Conservation (phyloP, 2,797 vertebrate genomes). For the Distichodus sexfasciatus region DNA sequence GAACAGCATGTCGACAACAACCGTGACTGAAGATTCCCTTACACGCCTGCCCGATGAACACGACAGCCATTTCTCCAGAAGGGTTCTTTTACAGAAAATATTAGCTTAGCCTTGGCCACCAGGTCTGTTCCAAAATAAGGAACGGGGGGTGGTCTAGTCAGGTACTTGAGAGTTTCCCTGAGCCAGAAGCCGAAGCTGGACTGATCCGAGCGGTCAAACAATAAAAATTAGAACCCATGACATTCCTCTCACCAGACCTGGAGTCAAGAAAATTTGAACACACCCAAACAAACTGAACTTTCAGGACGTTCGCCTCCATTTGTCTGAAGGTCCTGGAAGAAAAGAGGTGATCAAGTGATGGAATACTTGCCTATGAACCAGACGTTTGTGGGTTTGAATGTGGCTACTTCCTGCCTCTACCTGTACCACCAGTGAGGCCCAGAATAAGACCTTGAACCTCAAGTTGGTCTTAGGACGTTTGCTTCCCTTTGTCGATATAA, state of each 20-base stretch:
- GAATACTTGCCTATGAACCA: too few relatives aligned
- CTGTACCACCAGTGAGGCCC: too few relatives aligned
- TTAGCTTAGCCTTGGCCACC: conserved; percentile 14
- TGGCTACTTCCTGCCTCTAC: too few relatives aligned
- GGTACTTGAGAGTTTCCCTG: background rate
- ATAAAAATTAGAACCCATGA: conserved; percentile 16
- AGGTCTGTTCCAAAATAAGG: background rate
- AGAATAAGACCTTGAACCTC: too few relatives aligned
- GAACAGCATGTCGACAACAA: background rate
- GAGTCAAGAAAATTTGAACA: conserved; percentile 14
- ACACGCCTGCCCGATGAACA: conserved; percentile 4
- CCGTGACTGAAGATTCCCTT: conserved; percentile 18
- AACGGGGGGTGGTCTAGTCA: background rate
- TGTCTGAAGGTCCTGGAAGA: background rate
- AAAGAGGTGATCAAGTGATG: background rate
- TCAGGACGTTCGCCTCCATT: background rate
- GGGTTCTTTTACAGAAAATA: conserved; percentile 36
- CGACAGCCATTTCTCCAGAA: background rate
- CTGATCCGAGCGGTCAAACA: conserved; percentile 8
- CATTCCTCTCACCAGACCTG: background rate
- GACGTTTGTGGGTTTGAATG: too few relatives aligned
- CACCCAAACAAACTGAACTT: conserved; percentile 4
- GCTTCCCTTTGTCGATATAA: too few relatives aligned
- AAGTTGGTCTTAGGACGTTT: too few relatives aligned
- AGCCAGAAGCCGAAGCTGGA: background rate